A percentile compares a stretch with the other conserved stretches of the same genome.
Conservation (phyloP, 2,797 vertebrate species). For the Erethizon dorsatum region DNA sequence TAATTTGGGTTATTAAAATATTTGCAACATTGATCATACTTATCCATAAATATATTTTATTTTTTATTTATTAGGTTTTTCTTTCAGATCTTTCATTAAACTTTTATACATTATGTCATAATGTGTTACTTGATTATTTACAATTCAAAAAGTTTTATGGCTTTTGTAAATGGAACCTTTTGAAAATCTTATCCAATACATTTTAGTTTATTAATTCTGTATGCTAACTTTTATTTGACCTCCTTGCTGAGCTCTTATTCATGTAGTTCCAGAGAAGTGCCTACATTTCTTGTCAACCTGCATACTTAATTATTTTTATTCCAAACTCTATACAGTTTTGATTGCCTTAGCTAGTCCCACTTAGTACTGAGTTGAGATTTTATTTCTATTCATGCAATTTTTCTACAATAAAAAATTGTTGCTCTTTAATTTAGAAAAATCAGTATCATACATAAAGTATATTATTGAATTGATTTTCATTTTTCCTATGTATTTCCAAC, state of each 20-base stretch:
- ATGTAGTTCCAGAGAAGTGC: background rate
- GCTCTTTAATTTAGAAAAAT: background rate
- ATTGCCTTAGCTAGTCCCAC: background rate
- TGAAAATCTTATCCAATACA: constrained; percentile 4
- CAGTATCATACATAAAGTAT: background rate
- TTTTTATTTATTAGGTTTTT: background rate
- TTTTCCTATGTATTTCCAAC: background rate
- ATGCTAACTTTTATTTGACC: background rate
- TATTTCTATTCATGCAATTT: background rate
- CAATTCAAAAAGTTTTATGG: background rate
- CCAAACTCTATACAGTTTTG: background rate
- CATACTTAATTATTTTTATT: constrained; percentile 50
- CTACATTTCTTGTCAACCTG: background rate
- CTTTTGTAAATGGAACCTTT: background rate
- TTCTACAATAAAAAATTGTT: background rate
- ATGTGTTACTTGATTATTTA: background rate
- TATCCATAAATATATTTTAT: background rate
- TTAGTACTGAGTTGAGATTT: background rate
- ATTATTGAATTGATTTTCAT: background rate
- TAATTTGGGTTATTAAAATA: constrained; percentile 37
- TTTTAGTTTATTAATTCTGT: background rate
- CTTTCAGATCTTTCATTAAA: background rate
- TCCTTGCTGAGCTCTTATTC: background rate
- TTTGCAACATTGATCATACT: background rate
- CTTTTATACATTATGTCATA: background rate